Base-by-base conservation (phyloP, 2,888 invertebrate species). In the Drosophila sordidapex region DNA sequence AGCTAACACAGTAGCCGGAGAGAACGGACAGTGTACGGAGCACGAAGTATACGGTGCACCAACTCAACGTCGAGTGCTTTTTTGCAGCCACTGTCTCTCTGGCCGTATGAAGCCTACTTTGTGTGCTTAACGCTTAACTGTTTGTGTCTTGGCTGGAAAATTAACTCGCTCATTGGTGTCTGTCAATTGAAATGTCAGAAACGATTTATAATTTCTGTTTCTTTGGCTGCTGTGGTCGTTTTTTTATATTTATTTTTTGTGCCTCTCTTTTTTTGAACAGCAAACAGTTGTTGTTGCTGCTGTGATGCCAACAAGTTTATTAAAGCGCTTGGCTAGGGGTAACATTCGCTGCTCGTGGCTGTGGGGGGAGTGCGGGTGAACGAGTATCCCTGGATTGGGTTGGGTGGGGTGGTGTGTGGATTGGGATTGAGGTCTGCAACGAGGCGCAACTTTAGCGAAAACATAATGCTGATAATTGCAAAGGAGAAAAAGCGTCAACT, bases 161-260 rank as follows among this genome's bases (percentile, higher is more conserved):
- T 89, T 90, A 89, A 90, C 90, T 87, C 90, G 84, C 89, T 87
- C 90, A 90, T 90, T 90, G 91, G 90, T 85, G 84, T 87, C 90
- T 90, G 90, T 90, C 90, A 90, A 85, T 90, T 83, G 91, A 90
- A 90, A 89, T 90, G 90, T 90, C 90, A 90, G 82, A 85, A 89
- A 82, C 91, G 90, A 90, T 90, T 90, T 89, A 90, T 90, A 89
- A 90, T 89, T 90, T 85, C 74, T 71, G 85, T 83, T 81, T 77
- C 75, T 81, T 52, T 79, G 75, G 48, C 60, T 59, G 49, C 68
- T 61, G 46, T 56, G 57, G 74, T 63, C 7, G 13, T 43, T 59
- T 5, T 27, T 11, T 38, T 64, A 29, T 57, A 59, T 38, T 73
- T 65, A 2, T 46, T 46, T 38, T 46, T 58, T 13, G 51, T 18